Evolutionary conservation across 2,113 vertebrate genomes (phyloP).

Genomic region (Panthera leo): DNA sequence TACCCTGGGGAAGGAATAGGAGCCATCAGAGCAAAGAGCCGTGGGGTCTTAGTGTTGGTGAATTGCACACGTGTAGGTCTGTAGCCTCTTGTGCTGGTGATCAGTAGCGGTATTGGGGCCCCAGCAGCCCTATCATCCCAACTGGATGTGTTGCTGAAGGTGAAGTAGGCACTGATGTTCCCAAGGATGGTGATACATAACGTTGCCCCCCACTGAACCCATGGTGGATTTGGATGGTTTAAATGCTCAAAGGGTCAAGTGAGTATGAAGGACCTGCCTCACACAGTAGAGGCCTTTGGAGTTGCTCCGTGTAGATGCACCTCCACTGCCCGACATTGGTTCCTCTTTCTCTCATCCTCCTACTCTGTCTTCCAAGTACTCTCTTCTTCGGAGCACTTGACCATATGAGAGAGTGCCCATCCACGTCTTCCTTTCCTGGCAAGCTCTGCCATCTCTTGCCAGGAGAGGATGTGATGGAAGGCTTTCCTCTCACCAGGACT

Average conservation of each 20-base stretch:
- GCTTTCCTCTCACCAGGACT: background rate
- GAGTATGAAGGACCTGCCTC: background rate
- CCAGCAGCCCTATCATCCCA: background rate
- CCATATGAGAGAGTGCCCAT: background rate
- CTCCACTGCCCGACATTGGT: background rate
- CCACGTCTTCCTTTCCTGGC: background rate
- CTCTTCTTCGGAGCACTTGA: background rate
- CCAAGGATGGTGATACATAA: background rate
- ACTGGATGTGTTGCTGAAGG: background rate
- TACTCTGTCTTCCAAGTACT: background rate
- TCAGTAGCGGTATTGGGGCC: background rate
- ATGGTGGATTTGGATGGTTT: background rate
- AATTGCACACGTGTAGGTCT: background rate
- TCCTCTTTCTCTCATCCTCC: background rate
- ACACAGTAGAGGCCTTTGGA: background rate
- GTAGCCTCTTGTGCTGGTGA: background rate
- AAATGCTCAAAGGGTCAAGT: background rate
- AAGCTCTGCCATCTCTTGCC: background rate
- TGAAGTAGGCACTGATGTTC: background rate
- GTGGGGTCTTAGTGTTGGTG: background rate
- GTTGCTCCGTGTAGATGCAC: background rate
- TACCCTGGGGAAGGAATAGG: background rate
- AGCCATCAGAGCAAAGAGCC: background rate
- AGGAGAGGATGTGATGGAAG: background rate
- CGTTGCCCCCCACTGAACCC: background rate